phyloP scores from a whole-genome alignment of 2,888 invertebrate genomes.

The Syrphus vitripennis region DNA sequence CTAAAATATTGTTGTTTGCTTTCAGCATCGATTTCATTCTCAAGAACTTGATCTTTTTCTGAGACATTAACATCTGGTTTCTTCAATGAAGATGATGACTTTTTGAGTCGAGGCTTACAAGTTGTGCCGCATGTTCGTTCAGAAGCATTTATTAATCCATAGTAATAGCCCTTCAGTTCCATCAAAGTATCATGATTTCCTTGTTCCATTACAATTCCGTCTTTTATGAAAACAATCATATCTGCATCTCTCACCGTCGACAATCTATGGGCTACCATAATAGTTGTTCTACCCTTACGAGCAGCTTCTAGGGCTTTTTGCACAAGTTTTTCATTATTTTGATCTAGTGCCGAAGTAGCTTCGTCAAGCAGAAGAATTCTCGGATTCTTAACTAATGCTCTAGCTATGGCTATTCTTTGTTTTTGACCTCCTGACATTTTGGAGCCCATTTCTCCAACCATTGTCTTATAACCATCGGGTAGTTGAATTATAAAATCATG shows the following conservation, averaged over 20 bases:
- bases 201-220: slow-evolving; percentile 87
- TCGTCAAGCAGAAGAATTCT: slow-evolving; percentile 89
- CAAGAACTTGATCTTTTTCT: slow-evolving; percentile 22
- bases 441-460: slow-evolving; percentile 90
- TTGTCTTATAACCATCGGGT: slow-evolving; percentile 89
- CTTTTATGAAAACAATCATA: slow-evolving; percentile 87
- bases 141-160: slow-evolving; percentile 85
- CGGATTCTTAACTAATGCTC: slow-evolving; percentile 89
- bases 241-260: slow-evolving; percentile 88
- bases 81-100: neutral
- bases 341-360: slow-evolving; percentile 92
- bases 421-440: slow-evolving; percentile 93
- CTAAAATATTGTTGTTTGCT: slow-evolving; percentile 77
- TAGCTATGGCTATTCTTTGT: slow-evolving; percentile 92
- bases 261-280: slow-evolving; percentile 89
- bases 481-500: slow-evolving; percentile 88
- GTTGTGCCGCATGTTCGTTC: slow-evolving; percentile 78
- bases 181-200: slow-evolving; percentile 90
- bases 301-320: slow-evolving; percentile 91
- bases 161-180: slow-evolving; percentile 85
- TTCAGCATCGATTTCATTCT: slow-evolving; percentile 65
- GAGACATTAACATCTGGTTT: neutral
- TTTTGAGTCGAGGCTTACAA: slow-evolving; percentile 52
- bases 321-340: slow-evolving; percentile 90
- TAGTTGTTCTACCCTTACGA: slow-evolving; percentile 87